These are phyloP conservation scores for Amphibalanus amphitrite DNA, from an alignment of 1,140 invertebrate genomes.

Conservation along the genomic window DNA sequence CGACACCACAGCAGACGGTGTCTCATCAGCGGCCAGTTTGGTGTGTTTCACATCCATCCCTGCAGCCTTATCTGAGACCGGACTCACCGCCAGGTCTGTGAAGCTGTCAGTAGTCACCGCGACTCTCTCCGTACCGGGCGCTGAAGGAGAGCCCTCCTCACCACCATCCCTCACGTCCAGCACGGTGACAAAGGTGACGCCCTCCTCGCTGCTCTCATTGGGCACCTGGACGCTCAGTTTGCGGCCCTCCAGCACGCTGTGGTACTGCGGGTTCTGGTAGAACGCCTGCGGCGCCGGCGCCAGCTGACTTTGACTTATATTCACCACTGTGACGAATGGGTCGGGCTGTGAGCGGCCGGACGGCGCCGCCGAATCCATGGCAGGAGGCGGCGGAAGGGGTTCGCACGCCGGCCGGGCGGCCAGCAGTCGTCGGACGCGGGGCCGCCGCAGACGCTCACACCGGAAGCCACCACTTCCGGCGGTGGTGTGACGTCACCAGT, in stretches of 20 bases:
- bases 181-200: neutral
- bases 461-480: too few relatives aligned
- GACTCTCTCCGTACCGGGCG: too few relatives aligned
- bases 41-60: too few relatives aligned
- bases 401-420: too few relatives aligned
- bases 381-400: too few relatives aligned
- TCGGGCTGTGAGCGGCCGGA: neutral
- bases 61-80: too few relatives aligned
- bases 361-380: too few relatives aligned
- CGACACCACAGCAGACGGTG: neutral
- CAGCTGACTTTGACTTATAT: neutral
- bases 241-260: neutral
- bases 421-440: too few relatives aligned
- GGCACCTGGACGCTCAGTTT: neutral
- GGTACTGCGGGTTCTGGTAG: neutral
- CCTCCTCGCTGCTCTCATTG: neutral
- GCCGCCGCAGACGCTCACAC: too few relatives aligned
- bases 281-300: neutral
- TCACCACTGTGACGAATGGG: neutral
- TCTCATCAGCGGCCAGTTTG: constrained; percentile 1
- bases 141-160: neutral
- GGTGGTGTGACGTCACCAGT: too few relatives aligned
- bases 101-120: too few relatives aligned
- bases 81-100: too few relatives aligned
- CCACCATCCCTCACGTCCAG: neutral